Conservation (phyloP, 2,888 invertebrate genomes). For the Steinernema carpocapsae region DNA sequence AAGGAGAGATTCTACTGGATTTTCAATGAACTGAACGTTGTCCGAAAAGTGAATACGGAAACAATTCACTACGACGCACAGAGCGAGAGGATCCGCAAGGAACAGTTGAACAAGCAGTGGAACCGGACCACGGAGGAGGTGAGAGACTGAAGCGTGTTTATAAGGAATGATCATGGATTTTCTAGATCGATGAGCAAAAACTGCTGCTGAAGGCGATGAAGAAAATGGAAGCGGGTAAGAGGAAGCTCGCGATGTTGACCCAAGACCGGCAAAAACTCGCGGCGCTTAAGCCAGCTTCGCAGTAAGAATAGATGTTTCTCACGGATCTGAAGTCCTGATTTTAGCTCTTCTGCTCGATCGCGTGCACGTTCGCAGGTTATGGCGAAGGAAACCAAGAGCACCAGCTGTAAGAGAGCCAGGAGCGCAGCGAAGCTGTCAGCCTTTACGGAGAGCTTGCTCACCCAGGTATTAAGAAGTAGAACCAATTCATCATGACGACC, state of each 20-base stretch:
- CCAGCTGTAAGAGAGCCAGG: neutral
- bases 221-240: slow-evolving; percentile 92
- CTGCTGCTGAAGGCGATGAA: slow-evolving; percentile 80
- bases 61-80: slow-evolving; percentile 88
- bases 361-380: neutral
- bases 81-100: slow-evolving; percentile 89
- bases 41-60: slow-evolving; percentile 77
- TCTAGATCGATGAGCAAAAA: slow-evolving; percentile 93
- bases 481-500: neutral
- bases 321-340: neutral
- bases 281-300: slow-evolving; percentile 6
- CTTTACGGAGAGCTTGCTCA: neutral
- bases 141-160: neutral
- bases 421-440: slow-evolving; percentile 23
- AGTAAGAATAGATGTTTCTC: neutral
- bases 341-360: neutral
- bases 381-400: slow-evolving; percentile 21
- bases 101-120: slow-evolving; percentile 88
- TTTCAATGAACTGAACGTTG: slow-evolving; percentile 39
- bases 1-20: slow-evolving; percentile 78
- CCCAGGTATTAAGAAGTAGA: neutral
- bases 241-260: slow-evolving; percentile 94
- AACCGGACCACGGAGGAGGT: slow-evolving; percentile 92
- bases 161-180: slow-evolving; percentile 37
- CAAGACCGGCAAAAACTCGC: slow-evolving; percentile 91